Base-by-base conservation (phyloP, 2,797 vertebrate genomes). In the Mormyrus hasselquistii region DNA sequence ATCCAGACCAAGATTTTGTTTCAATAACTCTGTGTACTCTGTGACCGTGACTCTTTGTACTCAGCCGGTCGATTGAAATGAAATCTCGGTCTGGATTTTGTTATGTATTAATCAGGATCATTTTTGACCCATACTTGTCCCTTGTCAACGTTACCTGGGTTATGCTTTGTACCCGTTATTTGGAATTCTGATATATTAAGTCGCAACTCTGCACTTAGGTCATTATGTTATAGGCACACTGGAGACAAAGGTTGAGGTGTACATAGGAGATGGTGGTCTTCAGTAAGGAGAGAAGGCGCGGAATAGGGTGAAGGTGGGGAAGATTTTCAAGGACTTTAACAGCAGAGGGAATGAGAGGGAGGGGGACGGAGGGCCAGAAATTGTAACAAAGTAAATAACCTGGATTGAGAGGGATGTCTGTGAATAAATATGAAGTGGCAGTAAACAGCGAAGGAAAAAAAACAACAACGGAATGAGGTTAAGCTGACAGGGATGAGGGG, bases 361-460 rank as follows among this genome's bases (percentile, higher is more conserved):
- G 89, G 92, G 10, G n/a, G 90, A 92, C 62, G 88, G 89, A 92
- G 89, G 85, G 87, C 83, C 57, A 88, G 34, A 8, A 25, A 19
- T 29, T 1, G 88, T 29, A 82, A 25, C 6, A 25, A 79, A 62
- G 29, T 25, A 88, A 87, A 44, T 29, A 87, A 38, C 57, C 53
- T 62, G 38, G 38, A 79, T 57, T 79, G 52, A 65, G 44, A 69
- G 41, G 41, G 25, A 89, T 88, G 82, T 83, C 29, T 57, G 79
- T 29, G 62, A 86, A 89, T 86, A 90, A 50, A 89, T 22, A 73
- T 44, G 9, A 57, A 65, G 49, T 47, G 88, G 88, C 84, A 59
- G 84, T 2, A 90, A 22, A 12, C 29, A 89, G 82, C 10, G 86
- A 90, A 44, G 65, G 92, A 55, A 10, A 73, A 49, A 52, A 29